phyloP scores from a whole-genome alignment of 1,140 invertebrate species.

The Bombyx mandarina region DNA sequence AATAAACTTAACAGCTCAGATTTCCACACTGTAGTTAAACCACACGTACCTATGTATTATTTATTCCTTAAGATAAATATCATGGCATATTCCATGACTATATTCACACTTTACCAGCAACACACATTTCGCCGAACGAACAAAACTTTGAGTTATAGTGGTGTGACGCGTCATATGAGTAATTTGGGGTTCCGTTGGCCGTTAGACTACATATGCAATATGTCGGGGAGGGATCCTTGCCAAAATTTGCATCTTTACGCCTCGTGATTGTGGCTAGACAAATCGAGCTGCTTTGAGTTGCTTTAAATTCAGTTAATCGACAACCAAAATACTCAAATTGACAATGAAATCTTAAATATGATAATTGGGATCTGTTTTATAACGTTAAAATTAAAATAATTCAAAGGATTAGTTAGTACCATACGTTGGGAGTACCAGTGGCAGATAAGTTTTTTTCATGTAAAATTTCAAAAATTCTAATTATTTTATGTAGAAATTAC shows the following conservation, averaged over 20 bases:
- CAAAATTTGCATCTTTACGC: conserved; percentile 57
- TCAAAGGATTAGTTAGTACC: no score
- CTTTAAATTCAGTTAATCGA: background rate
- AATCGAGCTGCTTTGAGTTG: conserved; percentile 10
- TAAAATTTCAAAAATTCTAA: no score
- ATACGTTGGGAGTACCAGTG: no score
- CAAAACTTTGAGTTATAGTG: conserved; percentile 52
- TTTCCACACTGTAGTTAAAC: background rate
- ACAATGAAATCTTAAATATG: no score
- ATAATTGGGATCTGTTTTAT: no score
- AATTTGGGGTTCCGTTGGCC: conserved; percentile 56
- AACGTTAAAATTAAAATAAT: no score
- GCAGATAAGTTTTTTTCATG: no score
- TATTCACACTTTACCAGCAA: conserved; percentile 21
- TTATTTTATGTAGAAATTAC: no score
- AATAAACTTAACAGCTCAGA: no score
- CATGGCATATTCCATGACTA: background rate
- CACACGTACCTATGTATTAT: background rate
- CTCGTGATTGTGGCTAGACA: conserved; percentile 15
- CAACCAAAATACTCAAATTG: no score
- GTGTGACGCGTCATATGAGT: conserved; percentile 46
- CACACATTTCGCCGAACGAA: conserved; percentile 38
- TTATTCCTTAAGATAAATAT: background rate
- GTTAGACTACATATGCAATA: conserved; percentile 30
- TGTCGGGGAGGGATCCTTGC: conserved; percentile 39